Evolutionary conservation across 2,113 vertebrate species (phyloP), one percentile per base, ranked within the genome.

Genomic region (Pelmatolapia mariae): DNA sequence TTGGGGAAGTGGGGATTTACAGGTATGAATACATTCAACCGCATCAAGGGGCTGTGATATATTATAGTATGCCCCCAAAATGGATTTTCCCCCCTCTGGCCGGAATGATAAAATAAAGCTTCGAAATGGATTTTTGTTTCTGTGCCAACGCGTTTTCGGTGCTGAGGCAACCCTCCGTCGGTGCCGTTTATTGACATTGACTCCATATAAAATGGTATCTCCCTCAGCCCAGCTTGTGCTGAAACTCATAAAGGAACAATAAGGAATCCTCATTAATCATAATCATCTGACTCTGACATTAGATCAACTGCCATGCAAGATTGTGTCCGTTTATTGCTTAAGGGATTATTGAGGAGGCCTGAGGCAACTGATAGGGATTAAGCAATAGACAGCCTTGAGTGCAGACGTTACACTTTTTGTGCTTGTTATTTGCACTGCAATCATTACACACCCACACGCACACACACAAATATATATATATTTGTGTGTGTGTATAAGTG

Each of bases 221-320:
- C 91, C 85, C 89, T 91, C 86, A 61, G 89, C 84, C 86, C 92
- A 93, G 95, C 94, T 92, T 93, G 90, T 83, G 86, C 89, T 91
- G 93, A 95, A 95, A 95, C 95, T 96, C 95, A 96, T 96, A 95
- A 96, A 95, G 94, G 89, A 93, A 95, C 95, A 96, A 95, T 95
- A 94, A 95, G 94, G 91, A 95, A 90, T 94, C 92, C 93, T 95
- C 94, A 95, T 96, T 95, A 94, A 96, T 96, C 94, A 94, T 91
- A 90, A 95, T 94, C 86, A 92, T 93, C 85, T 90, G 89, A 89
- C 92, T 93, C 85, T 94, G 93, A 94, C 92, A 93, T 95, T 91
- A 92, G 91, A 95, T 94, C 89, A 93, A 92, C 93, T 94, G 89
- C 91, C 92, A 89, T 89, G 92, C 90, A 87, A 93, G 93, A 92